phyloP scores from a whole-genome alignment of 2,113 vertebrate species.

The Pseudorectes ferrugineus region DNA sequence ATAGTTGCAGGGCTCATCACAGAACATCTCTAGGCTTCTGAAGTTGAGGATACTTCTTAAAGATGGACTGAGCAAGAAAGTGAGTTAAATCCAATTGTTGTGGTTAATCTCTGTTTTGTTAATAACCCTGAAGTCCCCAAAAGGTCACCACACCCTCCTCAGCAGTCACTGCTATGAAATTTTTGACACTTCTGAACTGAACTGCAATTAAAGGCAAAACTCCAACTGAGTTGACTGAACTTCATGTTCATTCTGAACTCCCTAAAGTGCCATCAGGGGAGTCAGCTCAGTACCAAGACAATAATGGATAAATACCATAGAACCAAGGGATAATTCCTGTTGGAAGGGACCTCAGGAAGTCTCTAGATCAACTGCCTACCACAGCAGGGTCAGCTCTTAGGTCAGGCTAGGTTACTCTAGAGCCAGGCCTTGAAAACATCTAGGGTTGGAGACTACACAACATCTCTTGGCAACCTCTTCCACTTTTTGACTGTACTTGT shows the following conservation, averaged over 20 bases:
- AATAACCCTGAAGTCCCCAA: not conserved
- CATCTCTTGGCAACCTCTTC: not conserved
- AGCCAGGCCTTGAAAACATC: not conserved
- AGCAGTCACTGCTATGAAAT: not conserved
- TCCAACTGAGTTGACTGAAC: not conserved
- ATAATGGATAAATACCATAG: not conserved
- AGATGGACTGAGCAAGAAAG: not conserved
- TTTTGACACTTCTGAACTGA: not conserved
- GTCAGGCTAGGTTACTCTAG: not conserved
- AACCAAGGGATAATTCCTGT: not conserved
- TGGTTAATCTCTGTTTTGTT: not conserved
- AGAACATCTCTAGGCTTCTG: not conserved
- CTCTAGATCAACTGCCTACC: not conserved
- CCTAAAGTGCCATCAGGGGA: not conserved
- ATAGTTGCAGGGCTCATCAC: rapidly evolving
- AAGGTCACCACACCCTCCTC: not conserved
- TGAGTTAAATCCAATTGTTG: not conserved
- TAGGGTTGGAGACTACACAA: not conserved
- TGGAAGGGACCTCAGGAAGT: not conserved
- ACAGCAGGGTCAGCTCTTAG: not conserved
- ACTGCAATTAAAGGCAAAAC: not conserved
- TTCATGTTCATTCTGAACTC: not conserved
- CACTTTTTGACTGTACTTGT: not conserved
- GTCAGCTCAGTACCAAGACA: not conserved
- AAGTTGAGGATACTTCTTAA: not conserved